Conservation (phyloP, 2,888 invertebrate genomes). For the Germaria angustata region DNA sequence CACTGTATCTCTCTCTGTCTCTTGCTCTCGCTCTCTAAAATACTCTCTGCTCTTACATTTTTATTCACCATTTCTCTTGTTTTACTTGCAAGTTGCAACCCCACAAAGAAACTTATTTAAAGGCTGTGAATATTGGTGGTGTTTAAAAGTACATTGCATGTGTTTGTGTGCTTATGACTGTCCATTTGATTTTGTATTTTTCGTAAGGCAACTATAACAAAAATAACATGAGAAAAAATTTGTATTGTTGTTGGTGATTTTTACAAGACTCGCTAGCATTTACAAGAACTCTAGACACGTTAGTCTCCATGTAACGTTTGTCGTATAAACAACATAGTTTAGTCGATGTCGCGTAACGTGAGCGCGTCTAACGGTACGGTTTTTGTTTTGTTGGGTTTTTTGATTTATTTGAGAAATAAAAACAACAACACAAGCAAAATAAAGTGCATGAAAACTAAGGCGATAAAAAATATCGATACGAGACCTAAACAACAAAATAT, state of each 20-base stretch:
- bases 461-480: constrained; percentile 27
- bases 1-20: no score
- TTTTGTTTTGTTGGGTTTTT: constrained; percentile 53
- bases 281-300: constrained; percentile 67
- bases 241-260: constrained; percentile 47
- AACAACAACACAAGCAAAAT: constrained; percentile 26
- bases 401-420: constrained; percentile 37
- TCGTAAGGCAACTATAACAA: constrained; percentile 38
- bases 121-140: constrained; percentile 17
- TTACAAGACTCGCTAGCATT: constrained; percentile 67
- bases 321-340: constrained; percentile 72
- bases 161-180: background rate
- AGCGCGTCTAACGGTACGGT: constrained; percentile 58
- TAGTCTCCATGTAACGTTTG: constrained; percentile 76
- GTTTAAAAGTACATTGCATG: background rate
- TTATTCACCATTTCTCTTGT: background rate
- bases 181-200: constrained; percentile 26
- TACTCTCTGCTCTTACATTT: background rate
- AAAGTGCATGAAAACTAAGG: constrained; percentile 30
- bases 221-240: background rate
- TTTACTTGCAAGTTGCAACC: constrained; percentile 29
- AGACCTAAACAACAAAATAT: constrained; percentile 30
- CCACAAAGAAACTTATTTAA: background rate
- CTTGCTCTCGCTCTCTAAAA: no score
- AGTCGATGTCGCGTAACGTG: constrained; percentile 60